Evolutionary conservation across 2,113 vertebrate species (phyloP), one percentile per base, ranked within the genome.

Genomic region (Gila orcuttii): DNA sequence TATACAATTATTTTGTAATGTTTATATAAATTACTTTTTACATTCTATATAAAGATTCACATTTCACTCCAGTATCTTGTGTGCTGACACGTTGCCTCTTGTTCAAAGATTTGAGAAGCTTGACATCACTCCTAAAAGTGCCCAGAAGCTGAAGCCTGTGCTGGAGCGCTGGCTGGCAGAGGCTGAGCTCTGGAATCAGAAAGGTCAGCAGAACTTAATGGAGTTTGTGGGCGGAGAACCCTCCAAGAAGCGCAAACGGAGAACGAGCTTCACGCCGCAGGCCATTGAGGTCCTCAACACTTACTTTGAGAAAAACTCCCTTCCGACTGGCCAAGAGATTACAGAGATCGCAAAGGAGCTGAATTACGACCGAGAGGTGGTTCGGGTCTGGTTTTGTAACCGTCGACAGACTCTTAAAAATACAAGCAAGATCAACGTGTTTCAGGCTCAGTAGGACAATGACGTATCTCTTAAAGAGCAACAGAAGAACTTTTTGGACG

Each of bases 381-480:
- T 98, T 8, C 93, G 98, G 1, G 97, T 99, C 0, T 99, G 98
- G 98, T 99, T 99, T 94, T 99, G 98, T 94, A 99, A 99, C 90
- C 95, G 97, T 83, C 95, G 98, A 75, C 98, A 99, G 95, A 99
- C 98, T 0, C 95, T 99, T 79, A 99, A 99, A 87, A 99, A 98
- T 94, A 99, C 97, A 36, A 98, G 97, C 94, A 99, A 99, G 92
- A 97, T 98, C 88, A 97, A 97, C 0, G 95, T 97, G 88, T 98
- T 98, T 92, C 97, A 98, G 91, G 96, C 96, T 85, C 96, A 97
- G 87, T 95, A 94, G 92, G 39, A 36, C 19, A 2, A 39, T 23
- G 8, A 81, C 25, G 0, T 69, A 31, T 21, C 36, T 42, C 9
- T 12, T 39, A 23, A 21, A 71, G 33, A 42, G 76, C 82, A 28